Percentiles rank a stretch among this genome's conserved stretches.
Conservation (phyloP, 1,140 invertebrate genomes). For the Chymomyza costata region DNA sequence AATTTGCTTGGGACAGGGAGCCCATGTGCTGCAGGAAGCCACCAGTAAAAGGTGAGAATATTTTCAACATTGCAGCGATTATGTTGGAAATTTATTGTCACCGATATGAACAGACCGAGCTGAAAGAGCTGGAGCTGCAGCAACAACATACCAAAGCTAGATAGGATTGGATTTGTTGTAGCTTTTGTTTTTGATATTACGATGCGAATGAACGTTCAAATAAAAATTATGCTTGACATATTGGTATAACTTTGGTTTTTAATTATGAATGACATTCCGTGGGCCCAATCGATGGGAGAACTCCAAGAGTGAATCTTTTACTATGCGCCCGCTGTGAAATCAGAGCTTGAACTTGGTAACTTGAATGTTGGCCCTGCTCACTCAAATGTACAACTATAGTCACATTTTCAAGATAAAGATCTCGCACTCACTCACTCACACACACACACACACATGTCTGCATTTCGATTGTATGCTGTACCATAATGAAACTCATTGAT, state of each 20-base stretch:
- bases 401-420: conserved; percentile 65
- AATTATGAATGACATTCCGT: conserved; percentile 62
- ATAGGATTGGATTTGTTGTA: too few species aligned
- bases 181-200: not conserved
- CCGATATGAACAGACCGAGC: not conserved
- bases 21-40: conserved; percentile 46
- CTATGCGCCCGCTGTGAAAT: conserved; percentile 58
- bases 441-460: conserved; percentile 6
- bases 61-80: conserved; percentile 66
- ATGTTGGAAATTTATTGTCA: conserved; percentile 26
- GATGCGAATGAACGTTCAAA: conserved; percentile 40
- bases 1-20: conserved; percentile 45
- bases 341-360: conserved; percentile 50
- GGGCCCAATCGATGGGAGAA: conserved; percentile 9
- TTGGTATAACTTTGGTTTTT: conserved; percentile 71
- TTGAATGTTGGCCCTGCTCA: too few species aligned
- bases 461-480: conserved; percentile 25
- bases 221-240: conserved; percentile 73
- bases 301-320: conserved; percentile 51
- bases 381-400: conserved; percentile 22
- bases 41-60: conserved; percentile 68
- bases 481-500: conserved; percentile 72
- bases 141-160: not conserved
- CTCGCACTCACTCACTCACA: conserved; percentile 26
- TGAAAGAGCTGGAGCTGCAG: not conserved